These are phyloP conservation scores for Microplitis manilae DNA, from an alignment of 2,888 invertebrate genomes.

Conservation along the genomic window DNA sequence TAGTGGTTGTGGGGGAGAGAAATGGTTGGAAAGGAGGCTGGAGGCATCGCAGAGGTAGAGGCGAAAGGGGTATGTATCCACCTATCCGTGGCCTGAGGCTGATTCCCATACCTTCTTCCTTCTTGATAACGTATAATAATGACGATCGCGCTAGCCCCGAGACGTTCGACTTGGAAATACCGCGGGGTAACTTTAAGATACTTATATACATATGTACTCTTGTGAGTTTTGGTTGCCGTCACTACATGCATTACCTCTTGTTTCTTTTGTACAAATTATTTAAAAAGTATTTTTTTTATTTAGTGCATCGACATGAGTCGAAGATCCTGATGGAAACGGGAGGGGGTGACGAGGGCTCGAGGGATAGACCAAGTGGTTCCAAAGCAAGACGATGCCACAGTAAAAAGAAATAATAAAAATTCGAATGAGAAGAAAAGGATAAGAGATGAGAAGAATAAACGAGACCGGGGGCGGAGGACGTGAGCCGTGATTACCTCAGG, in stretches of 20 bases:
- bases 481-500: constrained; percentile 69
- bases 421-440: constrained; percentile 39
- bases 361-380: background rate
- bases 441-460: constrained; percentile 31
- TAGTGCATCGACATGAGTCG: background rate
- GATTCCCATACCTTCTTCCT: constrained; percentile 68
- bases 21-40: constrained; percentile 25
- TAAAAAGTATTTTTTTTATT: constrained; percentile 10
- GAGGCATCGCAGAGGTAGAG: constrained; percentile 19
- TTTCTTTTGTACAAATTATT: background rate
- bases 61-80: constrained; percentile 35
- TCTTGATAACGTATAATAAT: constrained; percentile 70
- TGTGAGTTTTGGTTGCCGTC: background rate
- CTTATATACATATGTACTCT: background rate
- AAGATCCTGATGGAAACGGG: constrained; percentile 23
- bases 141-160: constrained; percentile 65
- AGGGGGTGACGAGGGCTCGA: too few species aligned
- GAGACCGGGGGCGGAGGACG: constrained; percentile 65
- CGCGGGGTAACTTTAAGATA: constrained; percentile 42
- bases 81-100: constrained; percentile 58
- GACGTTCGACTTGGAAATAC: constrained; percentile 64
- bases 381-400: background rate
- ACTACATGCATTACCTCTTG: background rate
- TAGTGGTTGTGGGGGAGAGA: constrained; percentile 19
- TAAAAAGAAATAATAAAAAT: constrained; percentile 21